Evolutionary conservation across 2,113 vertebrate species (phyloP).

Genomic region (Haemorhous mexicanus): DNA sequence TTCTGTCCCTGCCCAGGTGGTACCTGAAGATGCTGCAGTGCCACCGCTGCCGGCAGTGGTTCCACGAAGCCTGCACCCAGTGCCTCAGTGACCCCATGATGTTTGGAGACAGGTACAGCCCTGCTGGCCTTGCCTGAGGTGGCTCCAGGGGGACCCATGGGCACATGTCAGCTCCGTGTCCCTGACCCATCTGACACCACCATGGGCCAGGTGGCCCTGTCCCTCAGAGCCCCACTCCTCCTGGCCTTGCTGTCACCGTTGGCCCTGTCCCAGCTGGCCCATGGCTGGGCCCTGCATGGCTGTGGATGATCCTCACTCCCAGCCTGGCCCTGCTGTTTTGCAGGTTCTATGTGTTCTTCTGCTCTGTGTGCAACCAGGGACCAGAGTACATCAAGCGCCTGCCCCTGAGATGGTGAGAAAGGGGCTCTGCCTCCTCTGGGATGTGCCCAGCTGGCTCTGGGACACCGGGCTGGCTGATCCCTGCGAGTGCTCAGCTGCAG

Average conservation of each 20-base stretch:
- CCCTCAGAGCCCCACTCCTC: background rate
- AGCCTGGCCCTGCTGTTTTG: background rate
- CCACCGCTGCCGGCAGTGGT: constrained; percentile 91
- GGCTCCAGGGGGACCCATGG: accelerated
- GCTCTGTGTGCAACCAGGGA: constrained; percentile 91
- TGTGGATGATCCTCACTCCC: background rate
- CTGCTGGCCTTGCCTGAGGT: background rate
- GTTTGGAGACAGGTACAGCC: constrained; percentile 89
- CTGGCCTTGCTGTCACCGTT: accelerated
- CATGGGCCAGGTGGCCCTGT: accelerated
- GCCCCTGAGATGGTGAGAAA: constrained; percentile 85
- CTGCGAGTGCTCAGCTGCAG: background rate
- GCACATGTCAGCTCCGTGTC: accelerated
- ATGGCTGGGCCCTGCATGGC: background rate
- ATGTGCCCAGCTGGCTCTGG: accelerated
- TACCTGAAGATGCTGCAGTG: constrained; percentile 98
- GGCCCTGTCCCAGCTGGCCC: background rate
- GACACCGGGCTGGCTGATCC: background rate
- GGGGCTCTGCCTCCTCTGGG: background rate
- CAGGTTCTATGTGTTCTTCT: constrained; percentile 94
- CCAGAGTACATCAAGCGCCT: constrained; percentile 89
- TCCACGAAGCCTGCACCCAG: constrained; percentile 96
- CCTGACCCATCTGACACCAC: accelerated
- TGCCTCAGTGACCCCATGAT: constrained; percentile 92
- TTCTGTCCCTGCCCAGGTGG: constrained; percentile 76